phyloP scores from a whole-genome alignment of 2,113 vertebrate species.

The Sclerurus mexicanus region DNA sequence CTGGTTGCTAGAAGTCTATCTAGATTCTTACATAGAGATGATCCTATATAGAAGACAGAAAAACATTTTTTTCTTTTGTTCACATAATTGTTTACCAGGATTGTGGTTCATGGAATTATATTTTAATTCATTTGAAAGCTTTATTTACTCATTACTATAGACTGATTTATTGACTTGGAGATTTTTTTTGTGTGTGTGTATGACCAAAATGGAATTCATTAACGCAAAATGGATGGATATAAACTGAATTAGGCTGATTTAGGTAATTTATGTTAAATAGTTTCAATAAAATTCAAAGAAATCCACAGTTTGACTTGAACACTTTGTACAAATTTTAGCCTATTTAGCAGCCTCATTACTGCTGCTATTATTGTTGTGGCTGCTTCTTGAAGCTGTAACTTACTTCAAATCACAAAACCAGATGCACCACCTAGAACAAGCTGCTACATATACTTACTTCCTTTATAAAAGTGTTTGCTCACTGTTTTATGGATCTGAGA shows the following conservation, averaged over 20 bases:
- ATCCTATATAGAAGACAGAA: not conserved
- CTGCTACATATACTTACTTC: not conserved
- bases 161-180: not conserved
- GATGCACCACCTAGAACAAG: not conserved
- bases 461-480: not conserved
- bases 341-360: not conserved
- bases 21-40: not conserved
- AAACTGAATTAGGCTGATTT: not conserved
- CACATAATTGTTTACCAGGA: not conserved
- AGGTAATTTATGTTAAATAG: not conserved
- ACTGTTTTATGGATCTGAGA: not conserved
- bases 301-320: not conserved
- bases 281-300: not conserved
- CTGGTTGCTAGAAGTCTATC: not conserved
- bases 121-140: not conserved
- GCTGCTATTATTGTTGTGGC: not conserved
- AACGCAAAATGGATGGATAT: not conserved
- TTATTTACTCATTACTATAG: not conserved
- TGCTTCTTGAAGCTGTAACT: not conserved
- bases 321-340: not conserved
- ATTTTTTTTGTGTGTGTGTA: not conserved
- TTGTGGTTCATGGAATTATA: not conserved
- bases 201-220: not conserved
- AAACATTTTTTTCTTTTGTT: not conserved
- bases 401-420: not conserved